Evolutionary conservation across 2,888 invertebrate species (phyloP), one percentile per base, ranked within the genome.

Genomic region (Trichopria drosophilae): DNA sequence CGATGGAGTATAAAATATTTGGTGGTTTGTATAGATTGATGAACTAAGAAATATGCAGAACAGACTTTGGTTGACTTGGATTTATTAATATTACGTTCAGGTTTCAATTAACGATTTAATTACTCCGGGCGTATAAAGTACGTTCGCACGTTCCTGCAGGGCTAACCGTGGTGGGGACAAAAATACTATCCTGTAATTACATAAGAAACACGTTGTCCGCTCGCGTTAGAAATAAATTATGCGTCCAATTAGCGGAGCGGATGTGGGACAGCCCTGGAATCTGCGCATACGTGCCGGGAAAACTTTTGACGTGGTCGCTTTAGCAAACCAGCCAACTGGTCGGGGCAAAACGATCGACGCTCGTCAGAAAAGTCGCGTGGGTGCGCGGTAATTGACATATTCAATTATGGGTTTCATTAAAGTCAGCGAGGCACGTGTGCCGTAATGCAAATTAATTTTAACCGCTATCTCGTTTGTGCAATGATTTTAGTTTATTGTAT

Each of bases 331-430:
- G 23, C 12, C 36, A 22, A 36, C 41, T 53, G 22, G 6, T 15
- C 28, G 26, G 13, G 7, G 13, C 26, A 42, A 26, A 15, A 20
- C 10, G 32, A 46, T 24, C 45, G 42, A 12, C 20, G 37, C 19
- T 13, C 29, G 45, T 42, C 29, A 34, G 45, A 32, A 50, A 50
- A 36, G 44, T 41, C 37, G 43, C 39, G 32, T 29, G 41, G 36
- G 31, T 46, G 47, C 51, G 18, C 44, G 57, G 52, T 59, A 62
- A 64, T 55, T 59, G 58, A 61, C 63, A 59, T 57, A 62, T 62
- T 63, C 59, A 62, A 66, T 65, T 64, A 64, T 49, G 58, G 56
- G 56, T 62, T 64, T 63, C 59, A 63, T 66, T 62, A 62, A 62
- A 65, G 56, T 55, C 24, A 29, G 41, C 41, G 37, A 10, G 6